Conservation (phyloP, 1,140 invertebrate genomes). For the Cydia pomonella region DNA sequence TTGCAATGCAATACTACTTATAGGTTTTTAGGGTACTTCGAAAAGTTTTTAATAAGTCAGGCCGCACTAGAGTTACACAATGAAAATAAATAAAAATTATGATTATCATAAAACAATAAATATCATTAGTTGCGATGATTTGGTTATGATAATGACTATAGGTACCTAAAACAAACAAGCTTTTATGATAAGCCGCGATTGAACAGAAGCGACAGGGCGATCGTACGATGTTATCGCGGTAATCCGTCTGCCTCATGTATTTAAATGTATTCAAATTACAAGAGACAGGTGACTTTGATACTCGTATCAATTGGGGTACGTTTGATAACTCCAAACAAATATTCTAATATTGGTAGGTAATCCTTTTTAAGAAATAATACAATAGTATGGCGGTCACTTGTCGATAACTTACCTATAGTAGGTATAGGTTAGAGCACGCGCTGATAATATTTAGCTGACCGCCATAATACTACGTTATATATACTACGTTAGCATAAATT, state of each 20-base stretch:
- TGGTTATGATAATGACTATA: neutral
- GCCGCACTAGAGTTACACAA: too few species aligned
- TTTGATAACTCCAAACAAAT: neutral
- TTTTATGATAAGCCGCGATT: conserved; percentile 5
- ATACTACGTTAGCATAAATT: too few species aligned
- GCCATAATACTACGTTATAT: too few species aligned
- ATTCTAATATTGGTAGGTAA: neutral
- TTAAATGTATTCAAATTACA: conserved; percentile 19
- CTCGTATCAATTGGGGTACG: neutral
- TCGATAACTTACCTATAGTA: too few species aligned
- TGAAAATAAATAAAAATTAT: too few species aligned
- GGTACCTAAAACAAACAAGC: conserved; percentile 5
- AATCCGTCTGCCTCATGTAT: neutral
- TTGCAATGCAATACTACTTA: too few species aligned
- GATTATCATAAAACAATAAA: neutral
- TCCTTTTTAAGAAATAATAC: neutral
- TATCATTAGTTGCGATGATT: neutral
- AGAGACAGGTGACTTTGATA: conserved; percentile 14
- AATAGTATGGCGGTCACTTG: neutral
- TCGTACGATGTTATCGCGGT: conserved; percentile 2
- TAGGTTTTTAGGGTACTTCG: too few species aligned
- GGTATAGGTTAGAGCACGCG: too few species aligned
- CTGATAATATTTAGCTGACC: too few species aligned
- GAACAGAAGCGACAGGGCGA: conserved; percentile 1
- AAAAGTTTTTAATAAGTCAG: too few species aligned